Conservation (phyloP, 2,888 invertebrate genomes). For the Polymixis flavicincta region DNA sequence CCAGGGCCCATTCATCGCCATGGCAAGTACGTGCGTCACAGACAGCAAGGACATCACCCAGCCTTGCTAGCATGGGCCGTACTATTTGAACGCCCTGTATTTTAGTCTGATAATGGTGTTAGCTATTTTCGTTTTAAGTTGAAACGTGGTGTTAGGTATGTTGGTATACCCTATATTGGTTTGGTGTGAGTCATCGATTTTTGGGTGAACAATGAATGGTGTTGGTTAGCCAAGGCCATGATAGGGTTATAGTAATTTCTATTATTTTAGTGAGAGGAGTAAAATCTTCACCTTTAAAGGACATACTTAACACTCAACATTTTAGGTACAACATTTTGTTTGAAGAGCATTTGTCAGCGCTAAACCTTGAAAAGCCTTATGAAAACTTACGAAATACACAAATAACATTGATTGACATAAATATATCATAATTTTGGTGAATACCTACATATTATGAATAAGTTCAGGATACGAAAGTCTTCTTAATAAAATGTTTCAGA, state of each 20-base stretch:
- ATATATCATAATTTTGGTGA: background rate
- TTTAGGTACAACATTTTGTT: background rate
- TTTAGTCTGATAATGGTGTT: conserved; percentile 74
- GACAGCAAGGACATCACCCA: conserved; percentile 74
- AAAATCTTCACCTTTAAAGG: background rate
- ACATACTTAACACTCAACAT: background rate
- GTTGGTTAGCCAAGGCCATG: conserved; percentile 29
- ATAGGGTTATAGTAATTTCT: background rate
- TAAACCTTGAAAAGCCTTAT: background rate
- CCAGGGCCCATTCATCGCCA: conserved; percentile 74
- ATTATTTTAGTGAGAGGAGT: background rate
- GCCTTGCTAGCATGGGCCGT: conserved; percentile 52
- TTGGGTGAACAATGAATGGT: conserved; percentile 23
- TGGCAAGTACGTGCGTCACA: conserved; percentile 82
- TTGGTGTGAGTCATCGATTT: conserved; percentile 52
- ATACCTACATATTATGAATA: background rate
- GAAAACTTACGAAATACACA: background rate
- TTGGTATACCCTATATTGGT: conserved; percentile 44
- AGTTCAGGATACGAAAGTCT: background rate
- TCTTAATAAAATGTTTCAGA: background rate
- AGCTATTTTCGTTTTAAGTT: conserved; percentile 71
- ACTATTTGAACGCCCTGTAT: conserved; percentile 80
- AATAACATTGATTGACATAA: background rate
- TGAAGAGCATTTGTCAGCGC: background rate
- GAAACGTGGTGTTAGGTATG: conserved; percentile 29